Percentiles rank a stretch among this genome's conserved stretches.
phyloP scores from a whole-genome alignment of 1,140 invertebrate genomes.

The Drosophila obscura region DNA sequence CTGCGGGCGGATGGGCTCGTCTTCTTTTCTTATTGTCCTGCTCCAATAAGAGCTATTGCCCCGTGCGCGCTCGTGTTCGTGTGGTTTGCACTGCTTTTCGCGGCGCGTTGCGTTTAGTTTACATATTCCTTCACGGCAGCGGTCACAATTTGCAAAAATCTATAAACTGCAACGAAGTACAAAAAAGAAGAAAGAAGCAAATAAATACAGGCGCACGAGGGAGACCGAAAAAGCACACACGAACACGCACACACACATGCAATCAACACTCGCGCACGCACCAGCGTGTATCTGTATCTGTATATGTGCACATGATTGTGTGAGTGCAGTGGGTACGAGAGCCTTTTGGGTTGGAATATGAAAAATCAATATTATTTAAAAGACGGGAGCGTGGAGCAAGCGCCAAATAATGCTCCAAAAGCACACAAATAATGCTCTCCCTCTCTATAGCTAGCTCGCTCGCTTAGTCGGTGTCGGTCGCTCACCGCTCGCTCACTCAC shows the following conservation, averaged over 20 bases:
- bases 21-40: slow-evolving; percentile 45
- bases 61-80: slow-evolving; percentile 17
- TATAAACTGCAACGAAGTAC: slow-evolving; percentile 82
- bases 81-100: slow-evolving; percentile 48
- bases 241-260: slow-evolving; percentile 1
- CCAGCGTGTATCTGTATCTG: slow-evolving; percentile 25
- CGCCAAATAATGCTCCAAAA: slow-evolving; percentile 64
- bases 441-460: slow-evolving; percentile 23
- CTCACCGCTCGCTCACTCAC: slow-evolving; percentile 6
- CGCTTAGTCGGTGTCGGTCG: not conserved
- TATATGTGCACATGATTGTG: slow-evolving; percentile 2
- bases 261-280: slow-evolving; percentile 33
- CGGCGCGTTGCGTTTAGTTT: slow-evolving; percentile 70
- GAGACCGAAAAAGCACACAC: slow-evolving; percentile 59
- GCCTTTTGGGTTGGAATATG: slow-evolving; percentile 65
- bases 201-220: slow-evolving; percentile 68
- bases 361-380: slow-evolving; percentile 82
- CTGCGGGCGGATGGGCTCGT: not conserved
- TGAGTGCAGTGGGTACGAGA: slow-evolving; percentile 37
- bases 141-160: slow-evolving; percentile 80
- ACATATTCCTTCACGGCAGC: slow-evolving; percentile 79
- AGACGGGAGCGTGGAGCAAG: slow-evolving; percentile 51
- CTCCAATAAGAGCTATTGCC: slow-evolving; percentile 56
- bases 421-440: slow-evolving; percentile 40
- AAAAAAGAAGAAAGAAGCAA: slow-evolving; percentile 54